A percentile compares a stretch with the other conserved stretches of the same genome.
Conservation (phyloP, 2,113 vertebrate genomes). For the Syngnathus floridae region DNA sequence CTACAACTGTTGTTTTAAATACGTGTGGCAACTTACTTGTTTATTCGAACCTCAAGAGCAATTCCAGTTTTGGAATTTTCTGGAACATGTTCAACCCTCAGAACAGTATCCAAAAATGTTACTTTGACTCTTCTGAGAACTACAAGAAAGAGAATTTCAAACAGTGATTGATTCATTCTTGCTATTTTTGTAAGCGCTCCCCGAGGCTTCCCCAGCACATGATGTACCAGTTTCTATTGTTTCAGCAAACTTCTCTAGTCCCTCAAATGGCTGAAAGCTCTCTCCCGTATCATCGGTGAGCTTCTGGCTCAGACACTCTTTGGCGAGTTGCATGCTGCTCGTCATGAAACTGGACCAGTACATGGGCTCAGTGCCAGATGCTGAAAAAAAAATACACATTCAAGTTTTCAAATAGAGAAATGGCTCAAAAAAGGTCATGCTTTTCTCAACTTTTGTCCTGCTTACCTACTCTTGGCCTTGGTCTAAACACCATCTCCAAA, state of each 20-base stretch:
- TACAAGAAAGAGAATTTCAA: conserved; percentile 47
- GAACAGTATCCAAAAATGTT: conserved; percentile 89
- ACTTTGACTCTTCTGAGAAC: conserved; percentile 94
- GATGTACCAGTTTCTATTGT: conserved; percentile 90
- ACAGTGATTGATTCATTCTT: not conserved
- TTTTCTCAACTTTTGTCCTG: not conserved
- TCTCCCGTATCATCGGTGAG: conserved; percentile 92
- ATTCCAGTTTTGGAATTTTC: conserved; percentile 96
- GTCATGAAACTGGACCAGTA: conserved; percentile 99
- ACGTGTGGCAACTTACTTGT: conserved; percentile 74
- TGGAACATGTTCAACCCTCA: conserved; percentile 89
- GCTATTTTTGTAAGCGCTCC: not conserved
- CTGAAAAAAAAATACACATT: conserved; percentile 60
- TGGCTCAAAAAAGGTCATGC: not conserved
- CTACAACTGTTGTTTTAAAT: not conserved
- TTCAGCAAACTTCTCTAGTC: conserved; percentile 96
- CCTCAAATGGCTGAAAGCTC: conserved; percentile 91
- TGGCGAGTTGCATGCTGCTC: conserved; percentile 94
- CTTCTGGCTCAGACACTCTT: conserved; percentile 95
- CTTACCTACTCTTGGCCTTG: conserved; percentile 86
- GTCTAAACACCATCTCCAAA: conserved; percentile 88
- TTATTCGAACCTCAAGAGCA: conserved; percentile 88
- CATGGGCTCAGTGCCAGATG: conserved; percentile 90
- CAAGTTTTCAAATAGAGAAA: not conserved
- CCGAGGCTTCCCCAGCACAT: not conserved